Conservation (phyloP, 1,140 invertebrate genomes). For the Dryas iulia region DNA sequence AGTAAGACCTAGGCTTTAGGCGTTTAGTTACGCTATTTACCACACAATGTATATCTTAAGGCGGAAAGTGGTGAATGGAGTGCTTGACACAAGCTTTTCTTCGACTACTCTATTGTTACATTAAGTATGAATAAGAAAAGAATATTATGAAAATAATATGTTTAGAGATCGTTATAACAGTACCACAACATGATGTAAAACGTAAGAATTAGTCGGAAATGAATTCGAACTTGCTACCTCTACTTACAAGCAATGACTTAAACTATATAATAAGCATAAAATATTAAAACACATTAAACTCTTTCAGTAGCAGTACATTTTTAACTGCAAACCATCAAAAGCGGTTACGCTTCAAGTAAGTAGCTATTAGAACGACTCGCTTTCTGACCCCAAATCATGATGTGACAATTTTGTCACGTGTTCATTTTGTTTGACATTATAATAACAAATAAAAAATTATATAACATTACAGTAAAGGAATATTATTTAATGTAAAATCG, state of each 20-base stretch:
- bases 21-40: not conserved
- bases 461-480: not conserved
- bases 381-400: conserved; percentile 5
- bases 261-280: not conserved
- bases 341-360: not conserved
- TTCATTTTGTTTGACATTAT: not conserved
- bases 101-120: no score
- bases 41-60: no score
- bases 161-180: no score
- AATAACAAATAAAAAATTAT: not conserved
- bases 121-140: no score
- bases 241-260: no score
- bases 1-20: no score
- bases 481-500: no score
- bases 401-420: conserved; percentile 10
- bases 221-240: not conserved
- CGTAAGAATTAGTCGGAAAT: no score
- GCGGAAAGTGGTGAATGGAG: no score
- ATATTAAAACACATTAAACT: not conserved
- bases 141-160: no score
- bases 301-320: not conserved
- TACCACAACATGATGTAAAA: no score
- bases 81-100: no score
- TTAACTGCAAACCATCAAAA: not conserved
- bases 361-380: not conserved